These are phyloP conservation scores for Gymnocheta viridis DNA, from an alignment of 2,888 invertebrate species.

Conservation along the genomic window DNA sequence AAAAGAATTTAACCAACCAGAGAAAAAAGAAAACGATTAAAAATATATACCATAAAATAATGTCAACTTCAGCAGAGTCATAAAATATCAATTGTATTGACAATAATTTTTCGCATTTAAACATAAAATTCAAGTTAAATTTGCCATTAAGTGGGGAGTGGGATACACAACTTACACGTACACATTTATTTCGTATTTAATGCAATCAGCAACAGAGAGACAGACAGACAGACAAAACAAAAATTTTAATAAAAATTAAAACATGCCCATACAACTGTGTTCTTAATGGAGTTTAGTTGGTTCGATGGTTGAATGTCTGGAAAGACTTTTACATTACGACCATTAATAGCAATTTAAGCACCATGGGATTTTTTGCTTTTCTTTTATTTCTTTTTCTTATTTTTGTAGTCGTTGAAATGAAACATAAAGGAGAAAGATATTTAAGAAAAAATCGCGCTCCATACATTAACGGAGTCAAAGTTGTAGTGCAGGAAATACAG, in stretches of 20 bases:
- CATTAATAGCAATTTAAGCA: constrained; percentile 62
- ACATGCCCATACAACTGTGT: constrained; percentile 56
- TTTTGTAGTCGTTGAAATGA: constrained; percentile 20
- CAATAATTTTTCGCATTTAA: constrained; percentile 77
- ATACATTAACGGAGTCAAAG: constrained; percentile 48
- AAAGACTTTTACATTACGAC: constrained; percentile 57
- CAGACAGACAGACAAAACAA: constrained; percentile 25
- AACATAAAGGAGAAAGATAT: constrained; percentile 53
- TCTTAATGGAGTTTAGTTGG: constrained; percentile 52
- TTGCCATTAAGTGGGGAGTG: constrained; percentile 60
- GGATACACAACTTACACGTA: constrained; percentile 35
- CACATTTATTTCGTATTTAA: constrained; percentile 32
- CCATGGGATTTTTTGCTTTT: constrained; percentile 51
- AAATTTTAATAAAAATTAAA: constrained; percentile 57
- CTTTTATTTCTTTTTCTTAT: constrained; percentile 22
- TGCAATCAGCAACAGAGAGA: constrained; percentile 34
- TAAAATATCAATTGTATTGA: constrained; percentile 79
- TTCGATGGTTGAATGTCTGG: constrained; percentile 51
- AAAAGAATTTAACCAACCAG: constrained; percentile 17
- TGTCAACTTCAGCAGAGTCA: constrained; percentile 76
- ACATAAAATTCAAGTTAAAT: constrained; percentile 74
- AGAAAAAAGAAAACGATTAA: constrained; percentile 28
- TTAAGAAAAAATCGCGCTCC: constrained; percentile 31
- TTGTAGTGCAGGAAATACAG: constrained; percentile 59
- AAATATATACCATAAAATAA: constrained; percentile 70